These are phyloP conservation scores for Ophthalmotilapia sp. DNA, from an alignment of 2,113 vertebrate genomes.

Conservation along the genomic window DNA sequence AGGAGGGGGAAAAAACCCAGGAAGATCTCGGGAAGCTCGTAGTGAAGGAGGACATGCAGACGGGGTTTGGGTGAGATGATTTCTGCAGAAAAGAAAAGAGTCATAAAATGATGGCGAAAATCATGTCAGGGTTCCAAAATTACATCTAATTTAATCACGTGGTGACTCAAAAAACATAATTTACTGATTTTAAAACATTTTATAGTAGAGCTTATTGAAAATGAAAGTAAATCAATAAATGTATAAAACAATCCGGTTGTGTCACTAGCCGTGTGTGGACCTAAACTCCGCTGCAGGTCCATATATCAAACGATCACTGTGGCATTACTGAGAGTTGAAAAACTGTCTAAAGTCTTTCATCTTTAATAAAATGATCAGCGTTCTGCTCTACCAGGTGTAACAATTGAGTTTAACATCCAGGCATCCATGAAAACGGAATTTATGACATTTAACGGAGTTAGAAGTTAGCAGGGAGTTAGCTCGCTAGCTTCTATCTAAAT, in stretches of 20 bases:
- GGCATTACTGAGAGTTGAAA: too few relatives aligned
- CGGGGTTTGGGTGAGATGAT: not conserved
- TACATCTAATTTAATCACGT: not conserved
- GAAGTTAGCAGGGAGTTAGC: too few relatives aligned
- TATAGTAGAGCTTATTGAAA: accelerated
- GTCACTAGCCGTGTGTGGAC: accelerated
- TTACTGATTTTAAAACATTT: not conserved
- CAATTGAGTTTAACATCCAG: too few relatives aligned
- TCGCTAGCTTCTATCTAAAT: too few relatives aligned
- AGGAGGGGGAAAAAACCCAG: accelerated
- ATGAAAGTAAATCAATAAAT: not conserved
- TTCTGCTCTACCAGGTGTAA: too few relatives aligned
- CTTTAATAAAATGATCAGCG: too few relatives aligned
- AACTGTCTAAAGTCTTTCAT: too few relatives aligned
- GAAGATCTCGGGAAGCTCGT: not conserved
- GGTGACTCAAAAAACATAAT: accelerated
- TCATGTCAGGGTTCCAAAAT: accelerated
- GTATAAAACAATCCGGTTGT: not conserved
- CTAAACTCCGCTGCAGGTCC: too few relatives aligned
- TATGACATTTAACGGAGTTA: too few relatives aligned
- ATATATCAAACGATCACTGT: too few relatives aligned
- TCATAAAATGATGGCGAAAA: not conserved
- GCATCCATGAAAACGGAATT: too few relatives aligned
- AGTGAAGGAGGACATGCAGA: not conserved
- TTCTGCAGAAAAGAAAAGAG: accelerated